These are phyloP conservation scores for Chitala chitala DNA, from an alignment of 2,113 vertebrate species.

Conservation along the genomic window DNA sequence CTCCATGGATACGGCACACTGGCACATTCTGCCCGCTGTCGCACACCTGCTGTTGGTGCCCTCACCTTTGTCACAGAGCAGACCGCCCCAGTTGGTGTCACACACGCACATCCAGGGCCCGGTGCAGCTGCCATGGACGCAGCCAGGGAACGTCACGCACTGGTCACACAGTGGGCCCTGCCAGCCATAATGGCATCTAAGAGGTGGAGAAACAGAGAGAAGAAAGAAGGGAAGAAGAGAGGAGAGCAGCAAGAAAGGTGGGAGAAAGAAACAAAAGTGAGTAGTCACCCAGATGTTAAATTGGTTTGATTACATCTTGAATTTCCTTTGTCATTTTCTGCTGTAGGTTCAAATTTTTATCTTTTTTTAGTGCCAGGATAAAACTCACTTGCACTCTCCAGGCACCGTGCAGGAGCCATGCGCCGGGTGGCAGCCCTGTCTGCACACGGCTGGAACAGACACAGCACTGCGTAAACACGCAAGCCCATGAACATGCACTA, in stretches of 20 bases:
- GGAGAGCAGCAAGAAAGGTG: neutral
- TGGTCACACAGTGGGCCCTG: slow-evolving; percentile 62
- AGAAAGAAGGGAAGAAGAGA: neutral
- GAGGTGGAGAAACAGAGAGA: neutral
- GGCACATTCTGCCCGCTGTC: no score
- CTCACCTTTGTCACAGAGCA: slow-evolving; percentile 75
- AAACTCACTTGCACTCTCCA: slow-evolving; percentile 67
- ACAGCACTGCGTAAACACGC: slow-evolving; percentile 15
- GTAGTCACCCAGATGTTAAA: no score
- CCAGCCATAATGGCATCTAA: slow-evolving; percentile 74
- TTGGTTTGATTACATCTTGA: no score
- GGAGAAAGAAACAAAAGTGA: no score
- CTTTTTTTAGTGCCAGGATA: no score
- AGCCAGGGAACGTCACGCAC: slow-evolving; percentile 69
- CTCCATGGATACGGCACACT: no score
- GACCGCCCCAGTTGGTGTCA: slow-evolving; percentile 74
- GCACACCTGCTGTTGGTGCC: neutral
- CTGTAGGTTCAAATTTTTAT: no score
- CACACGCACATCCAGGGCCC: slow-evolving; percentile 74
- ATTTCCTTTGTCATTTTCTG: no score
- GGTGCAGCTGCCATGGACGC: slow-evolving; percentile 66
- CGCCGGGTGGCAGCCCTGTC: slow-evolving; percentile 57
- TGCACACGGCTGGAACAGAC: slow-evolving; percentile 60
- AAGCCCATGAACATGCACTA: neutral
- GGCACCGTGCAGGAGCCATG: slow-evolving; percentile 62